Conservation (phyloP, 2,113 vertebrate species). For the Bolborhynchus lineola region DNA sequence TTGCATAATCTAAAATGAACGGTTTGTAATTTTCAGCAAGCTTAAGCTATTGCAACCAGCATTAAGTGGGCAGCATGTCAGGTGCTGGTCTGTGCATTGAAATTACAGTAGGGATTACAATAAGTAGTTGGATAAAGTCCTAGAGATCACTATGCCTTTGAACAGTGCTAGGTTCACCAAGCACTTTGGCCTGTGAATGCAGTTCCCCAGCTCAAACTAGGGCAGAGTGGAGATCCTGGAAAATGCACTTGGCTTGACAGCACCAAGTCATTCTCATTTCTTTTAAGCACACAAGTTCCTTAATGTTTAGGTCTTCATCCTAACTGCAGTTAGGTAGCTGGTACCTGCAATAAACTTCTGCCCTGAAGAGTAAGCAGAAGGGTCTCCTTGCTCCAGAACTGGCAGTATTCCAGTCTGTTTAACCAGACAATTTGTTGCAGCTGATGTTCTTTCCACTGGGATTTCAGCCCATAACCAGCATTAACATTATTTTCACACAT, state of each 20-base stretch:
- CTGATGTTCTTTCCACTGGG: constrained; percentile 59
- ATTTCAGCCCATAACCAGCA: constrained; percentile 65
- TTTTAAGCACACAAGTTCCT: neutral
- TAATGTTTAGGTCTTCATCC: neutral
- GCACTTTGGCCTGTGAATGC: accelerated
- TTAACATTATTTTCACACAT: constrained; percentile 76
- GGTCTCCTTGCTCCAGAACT: neutral
- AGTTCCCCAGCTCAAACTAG: neutral
- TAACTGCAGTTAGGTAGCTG: neutral
- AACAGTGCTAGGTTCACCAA: accelerated
- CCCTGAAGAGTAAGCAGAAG: neutral
- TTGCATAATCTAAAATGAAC: neutral
- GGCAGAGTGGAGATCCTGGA: neutral
- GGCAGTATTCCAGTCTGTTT: constrained; percentile 28
- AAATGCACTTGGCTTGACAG: neutral
- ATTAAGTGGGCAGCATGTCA: neutral
- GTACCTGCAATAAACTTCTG: neutral
- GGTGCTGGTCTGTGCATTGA: neutral
- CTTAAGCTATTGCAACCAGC: neutral
- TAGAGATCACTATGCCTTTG: neutral
- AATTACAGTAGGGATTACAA: neutral
- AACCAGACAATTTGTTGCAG: constrained; percentile 63
- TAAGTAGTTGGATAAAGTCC: neutral
- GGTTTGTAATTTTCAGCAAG: neutral
- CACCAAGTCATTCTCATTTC: neutral